Evolutionary conservation across 2,113 vertebrate species (phyloP).

Genomic region (Chamaetylas fuelleborni): DNA sequence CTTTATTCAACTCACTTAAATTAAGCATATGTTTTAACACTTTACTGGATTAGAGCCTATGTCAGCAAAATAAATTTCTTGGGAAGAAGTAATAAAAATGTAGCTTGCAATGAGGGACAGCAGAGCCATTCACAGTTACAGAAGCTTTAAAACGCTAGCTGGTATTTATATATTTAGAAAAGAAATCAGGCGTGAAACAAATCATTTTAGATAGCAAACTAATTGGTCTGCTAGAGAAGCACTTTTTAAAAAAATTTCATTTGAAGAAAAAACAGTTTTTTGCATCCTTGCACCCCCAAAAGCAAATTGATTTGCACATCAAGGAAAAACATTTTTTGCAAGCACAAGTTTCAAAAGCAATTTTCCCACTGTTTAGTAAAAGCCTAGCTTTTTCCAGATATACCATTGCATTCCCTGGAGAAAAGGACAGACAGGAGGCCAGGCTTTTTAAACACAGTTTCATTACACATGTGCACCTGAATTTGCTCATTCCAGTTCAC

Average conservation of each 20-base stretch:
- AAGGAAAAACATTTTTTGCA: background rate
- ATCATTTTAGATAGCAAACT: conserved; percentile 50
- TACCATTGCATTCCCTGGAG: background rate
- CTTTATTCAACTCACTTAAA: background rate
- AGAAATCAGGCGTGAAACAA: conserved; percentile 51
- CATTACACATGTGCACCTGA: background rate
- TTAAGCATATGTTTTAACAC: conserved; percentile 60
- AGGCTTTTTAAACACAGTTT: background rate
- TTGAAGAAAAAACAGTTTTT: background rate
- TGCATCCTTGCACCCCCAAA: background rate
- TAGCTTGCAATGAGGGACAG: conserved; percentile 47
- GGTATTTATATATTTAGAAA: conserved; percentile 59
- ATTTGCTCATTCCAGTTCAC: background rate
- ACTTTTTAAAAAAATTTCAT: background rate
- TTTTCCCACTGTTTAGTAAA: background rate
- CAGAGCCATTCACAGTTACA: conserved; percentile 53
- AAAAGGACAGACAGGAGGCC: background rate
- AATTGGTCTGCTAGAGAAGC: conserved; percentile 26
- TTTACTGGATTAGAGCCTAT: conserved; percentile 53
- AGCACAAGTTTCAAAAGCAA: background rate
- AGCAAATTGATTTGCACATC: background rate
- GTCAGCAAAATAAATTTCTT: conserved; percentile 66
- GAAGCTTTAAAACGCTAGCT: conserved; percentile 51
- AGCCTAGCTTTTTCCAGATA: background rate
- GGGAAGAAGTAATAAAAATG: conserved; percentile 52